Evolutionary conservation across 1,140 invertebrate genomes (phyloP).

Genomic region (Meloidogyne floridensis): DNA sequence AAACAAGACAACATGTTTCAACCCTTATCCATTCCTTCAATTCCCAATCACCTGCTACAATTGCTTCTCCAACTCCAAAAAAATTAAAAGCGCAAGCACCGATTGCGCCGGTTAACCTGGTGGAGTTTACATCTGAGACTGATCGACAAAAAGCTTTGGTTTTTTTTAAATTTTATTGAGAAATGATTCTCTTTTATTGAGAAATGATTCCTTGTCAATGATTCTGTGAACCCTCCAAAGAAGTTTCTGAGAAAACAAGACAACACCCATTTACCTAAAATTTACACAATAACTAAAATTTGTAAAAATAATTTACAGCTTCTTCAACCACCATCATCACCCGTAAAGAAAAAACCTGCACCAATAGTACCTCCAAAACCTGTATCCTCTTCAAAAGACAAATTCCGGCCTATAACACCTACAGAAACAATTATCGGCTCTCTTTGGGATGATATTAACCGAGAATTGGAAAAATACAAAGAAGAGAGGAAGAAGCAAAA

Average conservation of each 20-base stretch:
- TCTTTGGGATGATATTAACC: constrained; percentile 46
- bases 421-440: constrained; percentile 33
- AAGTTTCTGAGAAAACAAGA: too few relatives aligned
- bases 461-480: constrained; percentile 40
- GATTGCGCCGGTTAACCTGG: background rate
- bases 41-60: background rate
- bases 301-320: too few relatives aligned
- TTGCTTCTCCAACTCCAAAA: background rate
- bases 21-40: background rate
- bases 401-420: constrained; percentile 36
- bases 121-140: constrained; percentile 47
- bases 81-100: background rate
- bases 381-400: constrained; percentile 13
- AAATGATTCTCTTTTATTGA: too few relatives aligned
- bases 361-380: background rate
- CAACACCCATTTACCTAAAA: too few relatives aligned
- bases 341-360: background rate
- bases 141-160: constrained; percentile 62
- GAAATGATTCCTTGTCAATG: too few relatives aligned
- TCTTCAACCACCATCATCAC: background rate
- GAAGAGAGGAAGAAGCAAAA: constrained; percentile 13
- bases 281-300: too few relatives aligned
- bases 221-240: too few relatives aligned
- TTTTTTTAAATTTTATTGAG: constrained; percentile 6
- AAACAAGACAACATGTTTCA: background rate